Conservation (phyloP, 2,113 vertebrate species). For the Gila orcuttii region DNA sequence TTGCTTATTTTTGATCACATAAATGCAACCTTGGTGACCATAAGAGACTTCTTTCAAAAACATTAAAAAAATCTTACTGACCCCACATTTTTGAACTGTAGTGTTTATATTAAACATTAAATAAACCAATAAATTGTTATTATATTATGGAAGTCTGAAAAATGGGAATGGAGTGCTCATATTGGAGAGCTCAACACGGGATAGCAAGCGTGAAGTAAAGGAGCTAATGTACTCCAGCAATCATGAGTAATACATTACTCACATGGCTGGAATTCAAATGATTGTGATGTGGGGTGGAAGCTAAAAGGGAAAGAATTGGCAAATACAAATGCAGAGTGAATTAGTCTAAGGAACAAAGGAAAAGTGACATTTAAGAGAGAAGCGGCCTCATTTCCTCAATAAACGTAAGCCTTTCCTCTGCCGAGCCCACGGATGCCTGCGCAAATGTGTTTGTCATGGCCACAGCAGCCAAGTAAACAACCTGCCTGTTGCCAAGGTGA, state of each 20-base stretch:
- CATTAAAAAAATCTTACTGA: not conserved
- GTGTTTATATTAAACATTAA: not conserved
- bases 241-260: conserved; percentile 53
- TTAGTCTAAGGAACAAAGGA: conserved; percentile 48
- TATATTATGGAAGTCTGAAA: conserved; percentile 30
- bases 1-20: no score
- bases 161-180: conserved; percentile 14
- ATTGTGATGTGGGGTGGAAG: conserved; percentile 16
- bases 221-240: conserved; percentile 45
- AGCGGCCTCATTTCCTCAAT: conserved; percentile 48
- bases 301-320: not conserved
- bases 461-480: conserved; percentile 55
- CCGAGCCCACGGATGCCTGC: conserved; percentile 55
- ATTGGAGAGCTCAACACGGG: not conserved
- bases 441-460: conserved; percentile 58
- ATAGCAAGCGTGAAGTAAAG: conserved; percentile 36
- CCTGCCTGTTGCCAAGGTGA: conserved; percentile 63
- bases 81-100: not conserved
- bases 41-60: not conserved
- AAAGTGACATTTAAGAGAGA: conserved; percentile 54
- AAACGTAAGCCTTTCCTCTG: conserved; percentile 41
- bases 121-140: not conserved
- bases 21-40: no score
- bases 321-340: conserved; percentile 2
- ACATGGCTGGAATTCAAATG: conserved; percentile 48